Evolutionary conservation across 2,888 invertebrate species (phyloP), one percentile per base, ranked within the genome.

Genomic region (Dryocosmus kuriphilus): DNA sequence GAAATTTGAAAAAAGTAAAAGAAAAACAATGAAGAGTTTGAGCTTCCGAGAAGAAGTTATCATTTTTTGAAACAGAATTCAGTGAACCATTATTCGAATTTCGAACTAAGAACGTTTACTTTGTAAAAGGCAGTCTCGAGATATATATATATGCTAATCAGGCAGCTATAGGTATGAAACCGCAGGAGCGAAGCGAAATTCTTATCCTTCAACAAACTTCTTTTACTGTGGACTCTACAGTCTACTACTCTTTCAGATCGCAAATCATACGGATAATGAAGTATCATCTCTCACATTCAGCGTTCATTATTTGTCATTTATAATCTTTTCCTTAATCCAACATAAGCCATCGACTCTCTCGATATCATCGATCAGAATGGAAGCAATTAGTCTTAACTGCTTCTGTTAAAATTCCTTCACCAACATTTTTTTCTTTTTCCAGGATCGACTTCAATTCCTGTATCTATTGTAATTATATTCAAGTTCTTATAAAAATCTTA

Each of bases 201-300:
- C 71, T 71, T 71, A 51, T 51, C 51, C 71, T 71, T 71, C 71
- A 71, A 71, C 71, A 71, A 71, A 71, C 30, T 51, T 71, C n/a
- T 71, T 71, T 67, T 65, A 14, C 41, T 67, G 27, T 32, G 14
- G 27, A 71, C 51, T 51, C 71, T n/a, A 30, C 71, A 71, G 30
- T 51, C 71, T n/a, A 30, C 71, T 46, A 51, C 71, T 71, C 71
- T 71, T 71, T 71, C 30, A 71, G 71, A 71, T 71, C 71, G 71
- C 71, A 71, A 71, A 71, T 71, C 71, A 71, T 24, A 57, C 9
- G 46, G 46, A 71, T 71, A 71, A 71, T 71, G 71, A 71, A 30
- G 71, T 71, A 51, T 51, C 71, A 51, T 46, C 67, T 67, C 67
- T 67, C 46, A 46, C 51, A 19, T 71, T 51, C 71, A 71, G 71